A percentile compares a stretch with the other conserved stretches of the same genome.
Conservation (phyloP, 2,888 invertebrate genomes). For the Craniophora ligustri region DNA sequence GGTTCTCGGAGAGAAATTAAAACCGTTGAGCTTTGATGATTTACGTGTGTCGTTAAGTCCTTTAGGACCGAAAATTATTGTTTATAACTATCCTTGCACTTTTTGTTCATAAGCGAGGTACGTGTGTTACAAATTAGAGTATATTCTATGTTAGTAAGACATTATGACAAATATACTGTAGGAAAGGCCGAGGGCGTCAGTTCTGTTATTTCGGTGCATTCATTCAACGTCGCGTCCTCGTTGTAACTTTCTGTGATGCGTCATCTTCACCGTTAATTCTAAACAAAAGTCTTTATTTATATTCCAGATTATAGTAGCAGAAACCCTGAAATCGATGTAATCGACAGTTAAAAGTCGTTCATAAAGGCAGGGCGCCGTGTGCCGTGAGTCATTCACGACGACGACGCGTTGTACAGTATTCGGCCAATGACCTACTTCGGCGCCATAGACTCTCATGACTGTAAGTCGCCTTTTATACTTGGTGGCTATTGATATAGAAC, state of each 20-base stretch:
- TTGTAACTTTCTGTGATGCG: slow-evolving; percentile 64
- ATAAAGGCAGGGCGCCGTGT: slow-evolving; percentile 71
- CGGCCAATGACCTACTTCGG: slow-evolving; percentile 85
- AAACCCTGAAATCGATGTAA: slow-evolving; percentile 64
- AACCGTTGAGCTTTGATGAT: too few species aligned
- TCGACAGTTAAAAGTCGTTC: slow-evolving; percentile 68
- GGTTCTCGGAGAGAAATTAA: too few species aligned
- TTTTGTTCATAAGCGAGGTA: slow-evolving; percentile 27
- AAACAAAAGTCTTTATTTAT: slow-evolving; percentile 43
- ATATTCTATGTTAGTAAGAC: slow-evolving; percentile 51
- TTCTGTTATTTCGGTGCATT: slow-evolving; percentile 79
- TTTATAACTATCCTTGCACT: neutral
- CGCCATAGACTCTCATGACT: slow-evolving; percentile 62
- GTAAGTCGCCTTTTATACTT: slow-evolving; percentile 35
- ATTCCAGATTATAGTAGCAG: slow-evolving; percentile 36
- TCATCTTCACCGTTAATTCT: slow-evolving; percentile 60
- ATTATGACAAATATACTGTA: slow-evolving; percentile 57
- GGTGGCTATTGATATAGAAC: slow-evolving; percentile 27
- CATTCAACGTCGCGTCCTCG: slow-evolving; percentile 76
- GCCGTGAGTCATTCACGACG: slow-evolving; percentile 75
- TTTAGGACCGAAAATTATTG: too few species aligned
- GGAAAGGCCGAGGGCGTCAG: slow-evolving; percentile 76
- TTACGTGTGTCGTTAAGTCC: too few species aligned
- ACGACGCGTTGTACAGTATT: slow-evolving; percentile 72
- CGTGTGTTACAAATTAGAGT: neutral